Percentiles rank a stretch among this genome's conserved stretches.
Conservation (phyloP, 2,888 invertebrate species). For the Lycia hirtaria region DNA sequence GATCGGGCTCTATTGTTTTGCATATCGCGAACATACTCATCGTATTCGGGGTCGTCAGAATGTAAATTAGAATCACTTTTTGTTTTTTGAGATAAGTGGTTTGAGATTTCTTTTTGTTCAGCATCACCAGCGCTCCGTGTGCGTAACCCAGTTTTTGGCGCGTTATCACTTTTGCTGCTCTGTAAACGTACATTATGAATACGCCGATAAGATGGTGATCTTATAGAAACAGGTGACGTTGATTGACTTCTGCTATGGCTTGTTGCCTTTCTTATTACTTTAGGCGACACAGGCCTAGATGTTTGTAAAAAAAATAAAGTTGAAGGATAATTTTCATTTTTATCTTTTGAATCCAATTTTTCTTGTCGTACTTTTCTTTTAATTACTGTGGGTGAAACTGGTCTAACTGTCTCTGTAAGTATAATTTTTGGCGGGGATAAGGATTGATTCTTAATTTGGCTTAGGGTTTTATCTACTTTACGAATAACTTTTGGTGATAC, state of each 20-base stretch:
- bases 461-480: constrained; percentile 47
- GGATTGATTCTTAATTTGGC: constrained; percentile 48
- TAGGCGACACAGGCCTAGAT: constrained; percentile 74
- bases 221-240: constrained; percentile 85
- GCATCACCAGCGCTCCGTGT: constrained; percentile 89
- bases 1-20: constrained; percentile 88
- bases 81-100: constrained; percentile 53
- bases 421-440: constrained; percentile 67
- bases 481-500: constrained; percentile 65
- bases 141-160: constrained; percentile 74
- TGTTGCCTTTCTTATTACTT: constrained; percentile 55
- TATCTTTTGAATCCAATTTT: constrained; percentile 43
- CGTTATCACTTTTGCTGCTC: constrained; percentile 62
- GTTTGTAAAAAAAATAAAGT: constrained; percentile 74
- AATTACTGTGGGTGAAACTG: constrained; percentile 64
- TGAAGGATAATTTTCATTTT: constrained; percentile 54
- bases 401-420: constrained; percentile 70
- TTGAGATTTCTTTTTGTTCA: constrained; percentile 63
- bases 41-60: constrained; percentile 87
- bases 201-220: constrained; percentile 88
- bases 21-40: constrained; percentile 88
- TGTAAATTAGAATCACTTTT: constrained; percentile 72
- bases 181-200: constrained; percentile 83
- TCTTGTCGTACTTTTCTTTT: constrained; percentile 49
- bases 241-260: constrained; percentile 74